phyloP scores from a whole-genome alignment of 2,113 vertebrate species.

The Tupaia tana region DNA sequence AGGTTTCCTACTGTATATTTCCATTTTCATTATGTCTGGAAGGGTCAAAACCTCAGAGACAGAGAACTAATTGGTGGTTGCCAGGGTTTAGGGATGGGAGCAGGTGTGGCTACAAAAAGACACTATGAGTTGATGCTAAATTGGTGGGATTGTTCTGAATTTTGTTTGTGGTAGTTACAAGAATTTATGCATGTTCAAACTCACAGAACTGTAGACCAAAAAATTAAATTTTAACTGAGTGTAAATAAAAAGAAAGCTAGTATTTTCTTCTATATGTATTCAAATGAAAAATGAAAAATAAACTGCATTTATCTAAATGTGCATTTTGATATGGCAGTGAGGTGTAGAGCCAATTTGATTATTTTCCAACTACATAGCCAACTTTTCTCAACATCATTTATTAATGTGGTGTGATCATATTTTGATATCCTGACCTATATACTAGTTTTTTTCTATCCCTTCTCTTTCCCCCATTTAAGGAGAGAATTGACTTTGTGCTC shows the following conservation, averaged over 20 bases:
- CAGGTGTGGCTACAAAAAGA: neutral
- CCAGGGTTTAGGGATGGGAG: neutral
- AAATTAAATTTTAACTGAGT: neutral
- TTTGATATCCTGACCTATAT: neutral
- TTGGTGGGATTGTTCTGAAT: neutral
- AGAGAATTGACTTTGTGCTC: neutral
- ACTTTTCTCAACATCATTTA: neutral
- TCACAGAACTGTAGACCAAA: neutral
- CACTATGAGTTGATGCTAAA: neutral
- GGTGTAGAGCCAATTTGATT: neutral
- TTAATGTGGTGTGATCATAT: neutral
- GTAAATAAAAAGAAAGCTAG: neutral
- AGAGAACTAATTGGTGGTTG: neutral
- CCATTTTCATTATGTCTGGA: neutral
- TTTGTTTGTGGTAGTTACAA: neutral
- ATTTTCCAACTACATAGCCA: neutral
- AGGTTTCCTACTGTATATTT: neutral
- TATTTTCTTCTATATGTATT: neutral
- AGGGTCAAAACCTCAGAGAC: neutral
- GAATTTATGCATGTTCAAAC: neutral
- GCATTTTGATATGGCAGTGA: neutral
- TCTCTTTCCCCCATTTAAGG: neutral
- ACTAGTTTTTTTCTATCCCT: neutral
- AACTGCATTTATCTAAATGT: neutral
- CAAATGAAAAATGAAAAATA: neutral